Conservation (phyloP, 2,888 invertebrate genomes). For the Diplolepis rosae region DNA sequence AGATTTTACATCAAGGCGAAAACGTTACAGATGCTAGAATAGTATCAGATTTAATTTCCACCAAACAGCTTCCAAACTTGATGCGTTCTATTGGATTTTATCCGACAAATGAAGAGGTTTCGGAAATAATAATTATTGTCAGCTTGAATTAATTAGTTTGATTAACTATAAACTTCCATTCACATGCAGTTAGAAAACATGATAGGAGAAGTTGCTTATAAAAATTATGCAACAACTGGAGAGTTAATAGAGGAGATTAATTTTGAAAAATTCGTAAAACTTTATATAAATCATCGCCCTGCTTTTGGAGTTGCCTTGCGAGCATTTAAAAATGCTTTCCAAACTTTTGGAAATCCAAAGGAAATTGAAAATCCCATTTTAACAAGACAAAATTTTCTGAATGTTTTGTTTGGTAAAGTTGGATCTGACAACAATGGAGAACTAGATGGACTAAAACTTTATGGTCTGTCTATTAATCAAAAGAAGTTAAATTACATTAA, state of each 20-base stretch:
- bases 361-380: slow-evolving; percentile 60
- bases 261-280: slow-evolving; percentile 80
- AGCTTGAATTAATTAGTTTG: background rate
- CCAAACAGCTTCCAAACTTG: slow-evolving; percentile 82
- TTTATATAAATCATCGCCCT: slow-evolving; percentile 81
- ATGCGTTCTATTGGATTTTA: slow-evolving; percentile 86
- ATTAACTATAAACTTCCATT: background rate
- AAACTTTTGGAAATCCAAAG: slow-evolving; percentile 68
- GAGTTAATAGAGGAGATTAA: slow-evolving; percentile 76
- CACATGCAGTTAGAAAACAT: slow-evolving; percentile 78
- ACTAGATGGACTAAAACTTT: background rate
- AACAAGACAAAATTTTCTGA: slow-evolving; percentile 72
- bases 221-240: slow-evolving; percentile 74
- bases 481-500: too few species aligned
- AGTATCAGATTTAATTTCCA: slow-evolving; percentile 78
- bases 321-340: slow-evolving; percentile 75
- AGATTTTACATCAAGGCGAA: slow-evolving; percentile 83
- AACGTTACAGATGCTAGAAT: slow-evolving; percentile 78
- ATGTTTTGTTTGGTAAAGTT: slow-evolving; percentile 71
- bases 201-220: slow-evolving; percentile 77
- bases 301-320: slow-evolving; percentile 75
- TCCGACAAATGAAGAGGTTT: slow-evolving; percentile 84
- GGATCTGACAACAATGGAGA: background rate
- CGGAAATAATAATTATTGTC: background rate
- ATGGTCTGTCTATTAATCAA: background rate